Base-by-base conservation (phyloP, 1,140 invertebrate species). In the Catajapyx aquilonaris region DNA sequence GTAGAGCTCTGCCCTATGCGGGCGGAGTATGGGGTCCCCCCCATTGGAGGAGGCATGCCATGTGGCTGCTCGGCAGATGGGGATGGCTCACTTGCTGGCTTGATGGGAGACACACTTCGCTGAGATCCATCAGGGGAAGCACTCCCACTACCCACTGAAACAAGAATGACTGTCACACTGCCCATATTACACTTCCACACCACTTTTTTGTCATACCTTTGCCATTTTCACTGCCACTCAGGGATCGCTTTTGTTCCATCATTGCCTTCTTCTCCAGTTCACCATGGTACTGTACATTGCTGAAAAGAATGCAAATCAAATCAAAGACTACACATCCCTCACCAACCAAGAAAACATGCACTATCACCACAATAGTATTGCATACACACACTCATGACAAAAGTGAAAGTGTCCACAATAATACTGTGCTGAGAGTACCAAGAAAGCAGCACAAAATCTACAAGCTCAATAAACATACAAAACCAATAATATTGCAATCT, bases 211-310 rank as follows among this genome's bases (percentile, higher is more conserved):
- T n/a, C n/a, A n/a, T n/a, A n/a, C n/a, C n/a, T n/a, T n/a, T 39
- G 37, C 66, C 78, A 51, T 74, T 79, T 56, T 74, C 79, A 7
- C 43, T 45, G 2, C 59, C 63, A 43, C 72, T 73, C 45, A 81
- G 70, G 45, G 68, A 71, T 44, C 81, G 59, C 52, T 83, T 81
- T 46, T 81, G 75, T 60, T 91, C 86, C 84, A 90, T 90, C 44
- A 77, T 75, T 1, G 81, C 81, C 56, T 93, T 93, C 57, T 87
- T 85, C 57, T 90, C 78, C 39, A 88, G 61, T 41, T 94, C 86
- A 4, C 87, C 87, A 56, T 94, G 87, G 60, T 95, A 95, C 5
- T 84, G 77, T 5, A 90, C 85, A 64, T 93, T 90, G 49, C 85
- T 85, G 37, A 23, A 49, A 49, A 21, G n/a, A n/a, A n/a, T n/a